phyloP scores from a whole-genome alignment of 2,113 vertebrate genomes.

The Glaucidium brasilianum region DNA sequence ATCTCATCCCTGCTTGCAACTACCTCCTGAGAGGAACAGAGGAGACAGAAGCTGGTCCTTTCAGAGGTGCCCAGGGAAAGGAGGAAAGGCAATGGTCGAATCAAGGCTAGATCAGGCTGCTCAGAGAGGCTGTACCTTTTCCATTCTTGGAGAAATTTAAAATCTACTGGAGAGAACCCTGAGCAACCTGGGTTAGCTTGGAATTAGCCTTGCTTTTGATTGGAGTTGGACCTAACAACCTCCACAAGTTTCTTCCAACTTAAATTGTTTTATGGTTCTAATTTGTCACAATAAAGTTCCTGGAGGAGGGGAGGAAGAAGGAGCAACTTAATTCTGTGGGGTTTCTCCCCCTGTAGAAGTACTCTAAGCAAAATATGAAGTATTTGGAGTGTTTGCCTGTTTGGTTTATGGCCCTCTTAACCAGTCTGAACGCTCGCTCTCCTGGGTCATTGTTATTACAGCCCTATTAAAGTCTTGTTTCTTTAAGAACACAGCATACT shows the following conservation, averaged over 20 bases:
- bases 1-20: background rate
- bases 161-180: background rate
- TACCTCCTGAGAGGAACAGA: background rate
- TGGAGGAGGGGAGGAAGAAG: background rate
- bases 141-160: background rate
- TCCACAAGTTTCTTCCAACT: background rate
- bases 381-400: background rate
- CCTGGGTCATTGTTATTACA: background rate
- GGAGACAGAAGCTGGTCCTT: background rate
- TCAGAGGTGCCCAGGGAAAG: background rate
- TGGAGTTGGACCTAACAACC: background rate
- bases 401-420: background rate
- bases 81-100: background rate
- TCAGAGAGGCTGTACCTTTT: background rate
- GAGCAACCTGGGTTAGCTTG: background rate
- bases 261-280: background rate
- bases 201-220: background rate
- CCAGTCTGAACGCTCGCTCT: background rate
- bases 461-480: background rate
- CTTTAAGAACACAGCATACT: background rate
- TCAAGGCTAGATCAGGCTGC: background rate
- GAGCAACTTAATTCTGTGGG: background rate
- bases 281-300: background rate
- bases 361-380: background rate
- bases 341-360: background rate